These are phyloP conservation scores for Trissoscelio sp. DNA, from an alignment of 2,888 invertebrate genomes.

Conservation along the genomic window DNA sequence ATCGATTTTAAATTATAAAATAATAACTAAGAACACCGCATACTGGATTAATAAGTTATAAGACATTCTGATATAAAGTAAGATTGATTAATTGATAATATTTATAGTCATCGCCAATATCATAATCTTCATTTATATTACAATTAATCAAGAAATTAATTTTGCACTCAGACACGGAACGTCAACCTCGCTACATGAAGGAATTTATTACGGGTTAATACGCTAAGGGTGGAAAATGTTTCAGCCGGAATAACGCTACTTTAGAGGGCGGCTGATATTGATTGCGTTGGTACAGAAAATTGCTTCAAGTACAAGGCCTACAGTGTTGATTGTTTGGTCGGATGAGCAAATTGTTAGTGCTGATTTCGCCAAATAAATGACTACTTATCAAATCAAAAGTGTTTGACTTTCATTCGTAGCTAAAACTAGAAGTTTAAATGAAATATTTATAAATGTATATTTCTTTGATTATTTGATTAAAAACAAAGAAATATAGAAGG, in stretches of 20 bases:
- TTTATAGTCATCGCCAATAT: too few species aligned
- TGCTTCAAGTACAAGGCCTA: slow-evolving; percentile 39
- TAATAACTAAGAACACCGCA: too few species aligned
- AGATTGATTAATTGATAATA: too few species aligned
- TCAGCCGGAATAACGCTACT: slow-evolving; percentile 29
- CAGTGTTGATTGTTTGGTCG: slow-evolving; percentile 33
- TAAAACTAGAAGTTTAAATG: too few species aligned
- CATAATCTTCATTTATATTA: neutral
- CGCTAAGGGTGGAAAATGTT: slow-evolving; percentile 13
- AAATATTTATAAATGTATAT: too few species aligned
- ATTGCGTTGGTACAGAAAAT: slow-evolving; percentile 35
- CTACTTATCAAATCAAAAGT: neutral
- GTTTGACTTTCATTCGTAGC: too few species aligned
- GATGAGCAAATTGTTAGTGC: slow-evolving; percentile 28
- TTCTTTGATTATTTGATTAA: too few species aligned
- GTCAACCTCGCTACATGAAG: neutral
- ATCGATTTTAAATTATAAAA: too few species aligned
- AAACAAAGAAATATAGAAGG: neutral
- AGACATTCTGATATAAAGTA: too few species aligned
- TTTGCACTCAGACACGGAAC: slow-evolving; percentile 11
- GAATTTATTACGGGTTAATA: slow-evolving; percentile 20
- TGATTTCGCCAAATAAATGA: slow-evolving; percentile 9
- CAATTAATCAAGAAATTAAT: slow-evolving; percentile 20
- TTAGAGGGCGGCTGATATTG: slow-evolving; percentile 36
- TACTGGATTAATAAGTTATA: too few species aligned